Evolutionary conservation across 2,113 vertebrate genomes (phyloP).

Genomic region (Potamarius usumacintae): DNA sequence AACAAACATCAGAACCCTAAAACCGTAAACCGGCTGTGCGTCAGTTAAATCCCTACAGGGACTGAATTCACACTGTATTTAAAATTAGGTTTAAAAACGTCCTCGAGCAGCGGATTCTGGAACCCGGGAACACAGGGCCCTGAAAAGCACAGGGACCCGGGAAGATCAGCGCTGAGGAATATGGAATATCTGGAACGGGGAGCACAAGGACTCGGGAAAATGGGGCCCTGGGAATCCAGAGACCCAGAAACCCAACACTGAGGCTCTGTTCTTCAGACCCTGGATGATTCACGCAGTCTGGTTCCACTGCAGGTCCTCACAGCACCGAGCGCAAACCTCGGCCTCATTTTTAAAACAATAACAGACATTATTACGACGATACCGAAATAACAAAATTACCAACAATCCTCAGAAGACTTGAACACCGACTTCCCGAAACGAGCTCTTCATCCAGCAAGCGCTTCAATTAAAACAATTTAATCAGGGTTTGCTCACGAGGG

Average conservation of each 20-base stretch:
- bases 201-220: background rate
- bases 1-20: background rate
- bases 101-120: background rate
- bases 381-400: constrained; percentile 29
- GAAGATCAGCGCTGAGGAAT: background rate
- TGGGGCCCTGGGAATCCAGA: background rate
- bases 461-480: constrained; percentile 38
- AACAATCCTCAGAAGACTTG: constrained; percentile 22
- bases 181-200: too few species aligned
- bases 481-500: constrained; percentile 21
- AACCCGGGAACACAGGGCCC: background rate
- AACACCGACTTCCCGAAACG: constrained; percentile 5
- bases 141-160: background rate
- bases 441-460: constrained; percentile 27
- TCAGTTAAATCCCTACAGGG: too few species aligned
- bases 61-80: background rate
- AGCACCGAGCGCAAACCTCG: background rate
- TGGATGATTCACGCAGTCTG: background rate
- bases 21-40: background rate
- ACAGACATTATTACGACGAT: background rate
- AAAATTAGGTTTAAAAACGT: background rate
- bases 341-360: constrained; percentile 16
- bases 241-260: too few species aligned
- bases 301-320: background rate
- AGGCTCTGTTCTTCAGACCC: too few species aligned